Base-by-base conservation (phyloP, 2,797 vertebrate species). In the Microhierax caerulescens region DNA sequence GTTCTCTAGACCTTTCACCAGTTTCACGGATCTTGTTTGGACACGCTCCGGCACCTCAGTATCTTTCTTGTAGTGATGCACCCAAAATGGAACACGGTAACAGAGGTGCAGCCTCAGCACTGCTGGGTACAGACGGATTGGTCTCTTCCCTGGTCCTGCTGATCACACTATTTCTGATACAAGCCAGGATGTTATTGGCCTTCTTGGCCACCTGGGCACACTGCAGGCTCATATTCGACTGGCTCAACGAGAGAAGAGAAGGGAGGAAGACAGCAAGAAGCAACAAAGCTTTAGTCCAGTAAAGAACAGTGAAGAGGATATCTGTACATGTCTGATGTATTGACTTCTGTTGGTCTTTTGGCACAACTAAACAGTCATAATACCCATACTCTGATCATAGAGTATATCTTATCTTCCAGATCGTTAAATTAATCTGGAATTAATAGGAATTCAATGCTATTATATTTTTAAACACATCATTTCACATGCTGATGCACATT, bases 1-100 rank as follows among this genome's bases (percentile, higher is more conserved):
- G 14, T 8, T 0, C 37, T 54, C 7, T 3, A 54, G 28, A 8
- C 20, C 16, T 5, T 6, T 45, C 43, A 50, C 10, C 23, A 57
- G 10, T 9, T 57, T 43, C 0, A 1, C 24, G 32, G 21, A 21
- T 5, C 37, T 41, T 41, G 41, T 57, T 5, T 43, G 37, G 25
- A 51, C 13, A 3, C 0, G 0, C 15, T 47, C 9, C 19, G 16
- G 41, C 41, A 41, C 41, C 41, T 41, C 41, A 41, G 16, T 41
- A 17, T 16, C 41, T 41, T 16, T 41, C 41, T 41, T 41, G 41
- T 16, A 41, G 41, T 41, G 41, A 41, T 14, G 41, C 15, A 17
- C 41, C 41, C 41, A 41, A 41, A 41, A 41, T 17, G 15, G 41
- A 41, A 41, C 41, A 41, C 16, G 4, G 41, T 41, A 41, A 16